Evolutionary conservation across 2,888 invertebrate genomes (phyloP), one percentile per base, ranked within the genome.

Genomic region (Drepana falcataria): DNA sequence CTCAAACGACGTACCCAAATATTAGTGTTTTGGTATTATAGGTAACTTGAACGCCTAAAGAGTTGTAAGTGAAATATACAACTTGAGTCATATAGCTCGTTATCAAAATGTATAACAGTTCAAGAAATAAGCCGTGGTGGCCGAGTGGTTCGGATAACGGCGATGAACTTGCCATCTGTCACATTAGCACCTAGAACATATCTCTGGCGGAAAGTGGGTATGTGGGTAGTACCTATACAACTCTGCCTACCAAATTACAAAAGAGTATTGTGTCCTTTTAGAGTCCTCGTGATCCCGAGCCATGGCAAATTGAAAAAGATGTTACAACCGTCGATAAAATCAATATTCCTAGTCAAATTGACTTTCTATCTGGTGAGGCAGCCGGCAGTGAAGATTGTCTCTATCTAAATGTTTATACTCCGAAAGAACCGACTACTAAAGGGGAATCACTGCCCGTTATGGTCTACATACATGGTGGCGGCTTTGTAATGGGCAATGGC

Each of bases 281-380:
- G 85, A 76, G 66, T 63, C 91, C 90, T 2, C 74, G 83, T 59
- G 65, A 83, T 35, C 74, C 83, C 21, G 79, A 83, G 9, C 64
- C 79, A 53, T 91, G 89, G 90, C 58, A 77, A 21, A 85, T 83
- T 0, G 82, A 85, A 48, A 85, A 87, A 75, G 89, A 92, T 72
- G 92, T 92, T 5, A 88, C 88, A 2, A 73, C 77, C 53, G 84
- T 83, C 65, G 59, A 71, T 77, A 49, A 62, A 56, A 59, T 63
- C 6, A 69, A 77, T 41, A 56, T 74, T 44, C 64, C 73, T 6
- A 57, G 61, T 35, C 83, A 85, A 64, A 52, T 67, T 3, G 69
- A 77, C 48, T 51, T 72, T 2, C 35, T 59, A 0, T 62, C 57
- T 35, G 63, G 64, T 35, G 41, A 56, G 2, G 35, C 64, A 44